Base-by-base conservation (phyloP, 2,113 vertebrate genomes). In the Festucalex cinctus region DNA sequence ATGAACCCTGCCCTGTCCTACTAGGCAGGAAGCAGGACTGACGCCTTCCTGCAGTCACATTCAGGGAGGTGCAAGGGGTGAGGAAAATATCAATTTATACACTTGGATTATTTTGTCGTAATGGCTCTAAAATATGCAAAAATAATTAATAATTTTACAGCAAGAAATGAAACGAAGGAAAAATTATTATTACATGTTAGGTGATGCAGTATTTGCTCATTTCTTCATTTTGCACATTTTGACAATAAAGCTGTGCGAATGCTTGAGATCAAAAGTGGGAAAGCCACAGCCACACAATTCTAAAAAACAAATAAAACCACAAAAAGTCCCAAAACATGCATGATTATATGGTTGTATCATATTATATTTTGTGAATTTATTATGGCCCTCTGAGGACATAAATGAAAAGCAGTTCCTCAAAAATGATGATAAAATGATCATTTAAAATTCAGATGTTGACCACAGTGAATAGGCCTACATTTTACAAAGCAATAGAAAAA, bases 1-100 rank as follows among this genome's bases (percentile, higher is more conserved):
- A 1, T 69, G 76, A 81, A 84, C 88, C 69, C 72, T 83, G 72
- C 37, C 83, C 84, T 68, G 79, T 24, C 70, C 78, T 26, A 69
- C 76, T 83, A 76, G 82, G 67, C 77, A 86, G 66, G 67, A 77
- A 73, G 70, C 57, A 41, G 60, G 19, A 16, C 8, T 13, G 44
- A 62, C 59, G 0, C 60, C 2, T 58, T 70, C 39, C 69, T 54
- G 22, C 61, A n/a, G n/a, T 54, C 22, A 68, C 24, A 53, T 65
- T 28, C n/a, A 7, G 37, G 16, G 20, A 61, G 51, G 51, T n/a
- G n/a, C n/a, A n/a, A 26, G 51, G 51, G 51, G 4, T 5, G 22
- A 54, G 58, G 36, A 16, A 69, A 62, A 67, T 13, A 37, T n/a
- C 6, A 44, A 35, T 41, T 37, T 3, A 54, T 28, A 26, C 12